A percentile compares a stretch with the other conserved stretches of the same genome.
phyloP scores from a whole-genome alignment of 2,888 invertebrate genomes.

The Xestia ashworthii region DNA sequence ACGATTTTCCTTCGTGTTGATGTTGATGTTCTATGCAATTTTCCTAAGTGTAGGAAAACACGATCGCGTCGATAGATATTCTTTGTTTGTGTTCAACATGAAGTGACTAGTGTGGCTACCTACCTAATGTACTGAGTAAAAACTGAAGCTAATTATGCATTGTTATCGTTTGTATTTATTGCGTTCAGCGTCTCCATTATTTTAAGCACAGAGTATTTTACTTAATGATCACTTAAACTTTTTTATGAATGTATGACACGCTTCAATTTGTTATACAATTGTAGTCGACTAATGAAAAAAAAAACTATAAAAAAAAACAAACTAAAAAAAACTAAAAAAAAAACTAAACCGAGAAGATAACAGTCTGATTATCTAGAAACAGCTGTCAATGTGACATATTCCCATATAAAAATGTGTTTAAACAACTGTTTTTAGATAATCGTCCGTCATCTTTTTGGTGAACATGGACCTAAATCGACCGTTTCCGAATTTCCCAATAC shows the following conservation, averaged over 20 bases:
- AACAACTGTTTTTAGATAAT: no score
- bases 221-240: conserved; percentile 1
- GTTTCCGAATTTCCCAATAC: background rate
- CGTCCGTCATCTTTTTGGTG: no score
- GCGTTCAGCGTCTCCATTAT: conserved; percentile 2
- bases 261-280: background rate
- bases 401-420: no score
- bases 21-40: conserved; percentile 30
- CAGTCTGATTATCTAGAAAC: no score
- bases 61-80: conserved; percentile 8
- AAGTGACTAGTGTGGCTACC: background rate
- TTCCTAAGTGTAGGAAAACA: conserved; percentile 13
- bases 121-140: conserved; percentile 14
- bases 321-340: no score
- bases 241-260: background rate
- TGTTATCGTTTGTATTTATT: conserved; percentile 29
- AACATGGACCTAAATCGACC: no score
- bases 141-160: conserved; percentile 18
- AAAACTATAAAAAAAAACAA: no score
- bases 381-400: no score
- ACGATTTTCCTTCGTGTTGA: conserved; percentile 32
- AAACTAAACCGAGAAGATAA: no score
- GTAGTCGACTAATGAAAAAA: no score
- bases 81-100: conserved; percentile 10
- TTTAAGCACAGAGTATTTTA: conserved; percentile 7